Percentiles rank a stretch among this genome's conserved stretches.
Evolutionary conservation across 1,140 invertebrate genomes (phyloP).

Genomic region (Arctopsyche grandis): DNA sequence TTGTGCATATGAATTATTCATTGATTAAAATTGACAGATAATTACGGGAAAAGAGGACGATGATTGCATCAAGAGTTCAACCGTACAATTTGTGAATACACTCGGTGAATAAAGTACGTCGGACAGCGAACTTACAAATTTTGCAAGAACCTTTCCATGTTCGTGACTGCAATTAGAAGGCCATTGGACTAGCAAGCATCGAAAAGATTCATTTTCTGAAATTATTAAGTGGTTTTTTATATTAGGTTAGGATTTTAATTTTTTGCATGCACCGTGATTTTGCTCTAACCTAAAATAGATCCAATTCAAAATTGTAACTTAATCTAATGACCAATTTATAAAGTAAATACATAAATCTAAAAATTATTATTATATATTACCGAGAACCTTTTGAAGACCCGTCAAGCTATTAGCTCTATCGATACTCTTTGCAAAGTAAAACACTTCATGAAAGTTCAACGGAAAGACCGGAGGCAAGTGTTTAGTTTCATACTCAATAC

Average conservation of each 20-base stretch:
- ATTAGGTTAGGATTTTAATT: neutral
- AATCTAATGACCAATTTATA: no score
- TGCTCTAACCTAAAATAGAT: no score
- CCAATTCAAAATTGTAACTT: no score
- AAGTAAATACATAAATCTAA: no score
- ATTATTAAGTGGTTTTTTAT: conserved; percentile 33
- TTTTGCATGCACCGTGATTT: no score
- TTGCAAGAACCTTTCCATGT: conserved; percentile 67
- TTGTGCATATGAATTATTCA: neutral
- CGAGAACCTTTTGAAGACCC: neutral
- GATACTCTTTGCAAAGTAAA: conserved; percentile 73
- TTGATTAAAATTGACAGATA: conserved; percentile 8
- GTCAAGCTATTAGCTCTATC: conserved; percentile 58
- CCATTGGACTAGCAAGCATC: conserved; percentile 74
- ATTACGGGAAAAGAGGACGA: conserved; percentile 72
- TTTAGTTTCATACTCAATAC: conserved; percentile 70
- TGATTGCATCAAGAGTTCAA: conserved; percentile 75
- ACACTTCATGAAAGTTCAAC: conserved; percentile 71
- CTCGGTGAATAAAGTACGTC: conserved; percentile 72
- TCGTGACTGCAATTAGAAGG: conserved; percentile 60
- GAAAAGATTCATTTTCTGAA: conserved; percentile 69
- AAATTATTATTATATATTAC: neutral
- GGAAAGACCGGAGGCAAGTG: conserved; percentile 71
- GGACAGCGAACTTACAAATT: conserved; percentile 70
- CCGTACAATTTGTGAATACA: conserved; percentile 65